Percentiles rank a stretch among this genome's conserved stretches.
phyloP scores from a whole-genome alignment of 1,140 invertebrate species.

The Orchestia grillus region DNA sequence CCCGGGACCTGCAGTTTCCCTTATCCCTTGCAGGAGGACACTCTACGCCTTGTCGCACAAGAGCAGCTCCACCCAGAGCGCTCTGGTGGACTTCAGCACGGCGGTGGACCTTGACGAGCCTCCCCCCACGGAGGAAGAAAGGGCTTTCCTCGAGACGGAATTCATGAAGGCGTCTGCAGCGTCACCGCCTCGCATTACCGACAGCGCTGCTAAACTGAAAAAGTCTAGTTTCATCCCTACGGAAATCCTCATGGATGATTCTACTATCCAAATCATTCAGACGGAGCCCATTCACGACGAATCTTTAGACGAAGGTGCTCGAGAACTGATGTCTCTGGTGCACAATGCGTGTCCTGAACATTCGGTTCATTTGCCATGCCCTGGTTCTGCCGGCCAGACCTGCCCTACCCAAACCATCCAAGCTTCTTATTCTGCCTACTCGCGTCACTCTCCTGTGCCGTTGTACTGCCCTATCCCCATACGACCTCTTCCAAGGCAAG shows the following conservation, averaged over 20 bases:
- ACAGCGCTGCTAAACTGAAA: not conserved
- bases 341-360: conserved; percentile 27
- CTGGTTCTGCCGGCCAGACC: not conserved
- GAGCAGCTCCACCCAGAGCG: conserved; percentile 39
- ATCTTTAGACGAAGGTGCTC: not conserved
- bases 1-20: not conserved
- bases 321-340: not conserved
- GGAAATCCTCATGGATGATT: conserved; percentile 46
- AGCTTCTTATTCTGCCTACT: conserved; percentile 18
- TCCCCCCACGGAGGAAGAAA: conserved; percentile 3
- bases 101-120: conserved; percentile 12
- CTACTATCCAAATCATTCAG: conserved; percentile 27
- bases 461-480: not conserved
- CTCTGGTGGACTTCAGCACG: conserved; percentile 41
- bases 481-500: conserved; percentile 7
- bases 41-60: conserved; percentile 44
- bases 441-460: not conserved
- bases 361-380: conserved; percentile 7
- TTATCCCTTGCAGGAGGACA: not conserved
- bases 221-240: conserved; percentile 10
- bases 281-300: not conserved
- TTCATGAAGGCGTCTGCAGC: conserved; percentile 39
- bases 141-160: conserved; percentile 26
- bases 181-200: not conserved
- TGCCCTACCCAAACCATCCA: conserved; percentile 33